These are phyloP conservation scores for Acanthosoma haemorrhoidale DNA, from an alignment of 2,888 invertebrate genomes.

Conservation along the genomic window DNA sequence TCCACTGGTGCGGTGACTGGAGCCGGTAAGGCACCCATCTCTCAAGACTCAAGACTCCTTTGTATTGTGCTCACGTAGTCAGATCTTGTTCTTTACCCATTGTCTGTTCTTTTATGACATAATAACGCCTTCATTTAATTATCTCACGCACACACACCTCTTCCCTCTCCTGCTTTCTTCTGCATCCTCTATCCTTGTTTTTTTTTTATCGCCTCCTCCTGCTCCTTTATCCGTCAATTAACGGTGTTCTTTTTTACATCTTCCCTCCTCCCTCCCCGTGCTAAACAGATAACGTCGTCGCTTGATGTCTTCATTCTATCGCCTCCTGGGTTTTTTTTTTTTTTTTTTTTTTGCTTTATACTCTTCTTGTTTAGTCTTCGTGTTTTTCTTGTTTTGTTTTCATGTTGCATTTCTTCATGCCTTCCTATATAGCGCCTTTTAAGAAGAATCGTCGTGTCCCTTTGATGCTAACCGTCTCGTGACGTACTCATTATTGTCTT, in stretches of 20 bases:
- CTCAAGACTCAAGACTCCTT: background rate
- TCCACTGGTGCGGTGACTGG: background rate
- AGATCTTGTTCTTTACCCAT: constrained; percentile 19
- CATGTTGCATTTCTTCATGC: background rate
- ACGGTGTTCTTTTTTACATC: constrained; percentile 22
- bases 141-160: background rate
- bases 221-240: constrained; percentile 25
- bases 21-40: background rate
- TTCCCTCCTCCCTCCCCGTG: background rate
- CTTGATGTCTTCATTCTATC: constrained; percentile 17
- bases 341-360: background rate
- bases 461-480: background rate
- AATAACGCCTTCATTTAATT: constrained; percentile 19
- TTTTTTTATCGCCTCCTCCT: background rate
- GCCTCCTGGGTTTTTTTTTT: background rate
- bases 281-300: constrained; percentile 17
- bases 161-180: background rate
- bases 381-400: background rate
- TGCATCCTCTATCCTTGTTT: background rate
- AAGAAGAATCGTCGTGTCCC: too few species aligned
- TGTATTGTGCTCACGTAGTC: constrained; percentile 15
- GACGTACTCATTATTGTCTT: background rate
- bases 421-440: too few species aligned
- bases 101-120: constrained; percentile 25
- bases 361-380: background rate